phyloP scores from a whole-genome alignment of 2,888 invertebrate genomes.

The Exocentrus adspersus region DNA sequence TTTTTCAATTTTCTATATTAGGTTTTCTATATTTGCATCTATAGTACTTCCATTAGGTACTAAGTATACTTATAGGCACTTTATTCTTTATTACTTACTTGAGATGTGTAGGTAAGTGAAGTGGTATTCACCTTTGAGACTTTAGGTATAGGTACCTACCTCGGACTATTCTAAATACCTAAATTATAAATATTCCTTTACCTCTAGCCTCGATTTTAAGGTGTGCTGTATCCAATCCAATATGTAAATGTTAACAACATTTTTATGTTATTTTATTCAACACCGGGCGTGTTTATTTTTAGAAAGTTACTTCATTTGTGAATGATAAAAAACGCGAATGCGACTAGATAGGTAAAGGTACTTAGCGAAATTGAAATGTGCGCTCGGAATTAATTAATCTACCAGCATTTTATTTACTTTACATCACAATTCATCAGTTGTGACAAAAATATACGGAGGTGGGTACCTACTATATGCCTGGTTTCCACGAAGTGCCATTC shows the following conservation, averaged over 20 bases:
- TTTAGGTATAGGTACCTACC: too few relatives aligned
- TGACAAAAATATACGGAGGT: not conserved
- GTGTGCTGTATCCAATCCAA: slow-evolving; percentile 7
- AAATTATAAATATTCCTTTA: too few relatives aligned
- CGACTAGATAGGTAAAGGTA: slow-evolving; percentile 16
- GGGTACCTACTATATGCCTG: not conserved
- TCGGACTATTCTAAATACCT: too few relatives aligned
- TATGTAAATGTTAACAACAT: slow-evolving; percentile 20
- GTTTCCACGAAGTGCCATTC: not conserved
- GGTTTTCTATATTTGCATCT: too few relatives aligned
- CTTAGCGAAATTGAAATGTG: slow-evolving; percentile 24
- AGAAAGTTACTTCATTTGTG: slow-evolving; percentile 43
- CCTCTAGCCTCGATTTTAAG: not conserved
- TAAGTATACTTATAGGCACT: too few relatives aligned
- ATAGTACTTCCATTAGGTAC: too few relatives aligned
- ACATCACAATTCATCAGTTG: too few relatives aligned
- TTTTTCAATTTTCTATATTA: too few relatives aligned
- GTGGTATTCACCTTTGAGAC: slow-evolving; percentile 39
- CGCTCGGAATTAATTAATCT: slow-evolving; percentile 13
- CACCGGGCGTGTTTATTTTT: slow-evolving; percentile 40
- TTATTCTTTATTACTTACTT: slow-evolving; percentile 4
- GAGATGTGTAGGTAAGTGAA: not conserved
- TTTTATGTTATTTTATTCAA: slow-evolving; percentile 25
- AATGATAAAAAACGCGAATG: slow-evolving; percentile 19
- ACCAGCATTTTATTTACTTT: not conserved